Percentiles rank a stretch among this genome's conserved stretches.
Conservation (phyloP, 2,888 invertebrate genomes). For the Capitulum mitella region DNA sequence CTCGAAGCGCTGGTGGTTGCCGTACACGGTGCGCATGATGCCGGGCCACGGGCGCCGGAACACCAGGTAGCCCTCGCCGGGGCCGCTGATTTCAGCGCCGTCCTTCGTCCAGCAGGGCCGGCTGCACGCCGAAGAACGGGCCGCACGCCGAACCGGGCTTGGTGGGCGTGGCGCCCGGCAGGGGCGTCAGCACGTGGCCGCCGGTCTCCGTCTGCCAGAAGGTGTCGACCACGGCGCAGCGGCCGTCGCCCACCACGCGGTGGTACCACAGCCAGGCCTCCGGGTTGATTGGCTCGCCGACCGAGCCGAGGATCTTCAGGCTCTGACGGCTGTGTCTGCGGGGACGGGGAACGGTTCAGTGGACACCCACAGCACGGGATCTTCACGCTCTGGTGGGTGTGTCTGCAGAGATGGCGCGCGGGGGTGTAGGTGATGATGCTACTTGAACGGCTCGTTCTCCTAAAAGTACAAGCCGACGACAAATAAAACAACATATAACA, state of each 20-base stretch:
- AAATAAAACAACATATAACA: too few relatives aligned
- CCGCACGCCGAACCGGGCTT: constrained; percentile 96
- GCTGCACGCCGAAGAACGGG: constrained; percentile 95
- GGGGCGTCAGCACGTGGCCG: constrained; percentile 89
- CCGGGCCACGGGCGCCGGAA: constrained; percentile 96
- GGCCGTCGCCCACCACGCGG: constrained; percentile 44
- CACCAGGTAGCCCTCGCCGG: constrained; percentile 89
- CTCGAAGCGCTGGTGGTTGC: constrained; percentile 78
- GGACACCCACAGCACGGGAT: too few relatives aligned
- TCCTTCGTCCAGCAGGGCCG: constrained; percentile 78
- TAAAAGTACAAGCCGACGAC: too few relatives aligned
- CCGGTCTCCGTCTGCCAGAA: constrained; percentile 99
- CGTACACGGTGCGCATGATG: constrained; percentile 89
- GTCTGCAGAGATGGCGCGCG: background rate
- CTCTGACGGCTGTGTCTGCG: constrained; percentile 45
- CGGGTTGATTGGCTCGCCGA: constrained; percentile 97
- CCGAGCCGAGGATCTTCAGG: constrained; percentile 81
- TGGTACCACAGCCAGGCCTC: constrained; percentile 98
- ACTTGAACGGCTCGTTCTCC: too few relatives aligned
- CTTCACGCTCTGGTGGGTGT: constrained; percentile 53
- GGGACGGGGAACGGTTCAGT: too few relatives aligned
- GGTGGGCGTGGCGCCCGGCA: constrained; percentile 93
- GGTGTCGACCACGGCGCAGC: constrained; percentile 84
- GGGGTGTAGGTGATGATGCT: too few relatives aligned
- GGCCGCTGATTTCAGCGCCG: constrained; percentile 74